Percentiles rank a stretch among this genome's conserved stretches.
Evolutionary conservation across 2,797 vertebrate genomes (phyloP).

Genomic region (Coregonus sp.): DNA sequence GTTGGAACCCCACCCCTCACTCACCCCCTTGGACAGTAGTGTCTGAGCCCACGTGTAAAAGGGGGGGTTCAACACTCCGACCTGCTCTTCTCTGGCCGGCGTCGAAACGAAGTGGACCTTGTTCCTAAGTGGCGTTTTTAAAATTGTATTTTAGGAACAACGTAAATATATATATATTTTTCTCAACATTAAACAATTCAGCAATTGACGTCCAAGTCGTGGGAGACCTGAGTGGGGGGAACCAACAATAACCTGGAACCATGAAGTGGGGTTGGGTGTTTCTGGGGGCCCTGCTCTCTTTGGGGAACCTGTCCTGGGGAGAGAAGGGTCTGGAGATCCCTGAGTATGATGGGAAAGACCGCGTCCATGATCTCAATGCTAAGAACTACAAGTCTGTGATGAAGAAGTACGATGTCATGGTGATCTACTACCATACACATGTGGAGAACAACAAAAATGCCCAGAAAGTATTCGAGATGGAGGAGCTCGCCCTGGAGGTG

Average conservation of each 20-base stretch:
- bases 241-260: conserved; percentile 32
- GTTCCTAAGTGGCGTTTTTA: conserved; percentile 52
- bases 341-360: conserved; percentile 85
- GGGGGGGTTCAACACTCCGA: conserved; percentile 42
- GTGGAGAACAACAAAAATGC: conserved; percentile 79
- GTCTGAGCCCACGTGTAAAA: conserved; percentile 56
- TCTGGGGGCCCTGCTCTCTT: conserved; percentile 68
- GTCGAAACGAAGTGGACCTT: conserved; percentile 63
- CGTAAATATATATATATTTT: conserved; percentile 7
- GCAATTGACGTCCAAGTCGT: conserved; percentile 47
- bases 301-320: conserved; percentile 64
- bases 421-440: conserved; percentile 86
- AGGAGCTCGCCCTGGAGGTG: conserved; percentile 90
- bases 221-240: not conserved
- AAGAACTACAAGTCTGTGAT: conserved; percentile 88
- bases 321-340: conserved; percentile 85
- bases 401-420: conserved; percentile 89
- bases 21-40: conserved; percentile 21
- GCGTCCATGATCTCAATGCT: conserved; percentile 78
- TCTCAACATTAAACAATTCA: not conserved
- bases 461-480: conserved; percentile 84
- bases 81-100: conserved; percentile 71
- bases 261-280: conserved; percentile 79
- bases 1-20: conserved; percentile 26
- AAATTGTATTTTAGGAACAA: conserved; percentile 57